Base-by-base conservation (phyloP, 2,113 vertebrate species). In the Colossoma macropomum region DNA sequence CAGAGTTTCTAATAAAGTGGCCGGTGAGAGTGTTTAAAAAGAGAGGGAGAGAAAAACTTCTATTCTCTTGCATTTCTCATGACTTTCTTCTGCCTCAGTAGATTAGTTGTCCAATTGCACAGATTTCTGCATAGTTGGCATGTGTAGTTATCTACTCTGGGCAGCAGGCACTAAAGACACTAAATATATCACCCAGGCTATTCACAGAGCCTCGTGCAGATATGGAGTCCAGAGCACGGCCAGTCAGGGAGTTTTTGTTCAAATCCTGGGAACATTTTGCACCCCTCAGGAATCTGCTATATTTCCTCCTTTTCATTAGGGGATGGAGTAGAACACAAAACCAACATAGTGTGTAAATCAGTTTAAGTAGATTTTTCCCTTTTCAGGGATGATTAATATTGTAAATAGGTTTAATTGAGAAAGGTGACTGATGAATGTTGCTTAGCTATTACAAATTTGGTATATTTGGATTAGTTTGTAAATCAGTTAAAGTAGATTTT, bases 81-180 rank as follows among this genome's bases (percentile, higher is more conserved):
- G 62, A 65, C 60, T 80, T 83, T 87, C 56, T 56, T 77, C 79
- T 38, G 62, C 74, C 79, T 84, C 85, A 89, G 78, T 80, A 86
- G 84, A 85, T 87, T 70, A 85, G 76, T 86, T 69, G 81, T 83
- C 82, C 75, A 85, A 86, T 79, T 86, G 83, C 79, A 80, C 60
- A 79, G 59, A 86, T 86, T 86, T 89, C 80, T 89, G 83, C 87
- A 79, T 89, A 85, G 63, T 85, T 84, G 85, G 87, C 86, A 84
- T 86, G 77, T 85, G 78, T 75, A 85, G 86, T 87, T 86, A 88
- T 86, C 86, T 86, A 73, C 83, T 77, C 82, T 80, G 79, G 82
- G 81, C 84, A 89, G 87, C 66, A 86, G 87, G 79, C 77, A 78
- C 83, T 72, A 82, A 85, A 77, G 78, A 86, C 79, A 79, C 82